phyloP scores from a whole-genome alignment of 2,888 invertebrate species.

The Phaedon cochleariae region DNA sequence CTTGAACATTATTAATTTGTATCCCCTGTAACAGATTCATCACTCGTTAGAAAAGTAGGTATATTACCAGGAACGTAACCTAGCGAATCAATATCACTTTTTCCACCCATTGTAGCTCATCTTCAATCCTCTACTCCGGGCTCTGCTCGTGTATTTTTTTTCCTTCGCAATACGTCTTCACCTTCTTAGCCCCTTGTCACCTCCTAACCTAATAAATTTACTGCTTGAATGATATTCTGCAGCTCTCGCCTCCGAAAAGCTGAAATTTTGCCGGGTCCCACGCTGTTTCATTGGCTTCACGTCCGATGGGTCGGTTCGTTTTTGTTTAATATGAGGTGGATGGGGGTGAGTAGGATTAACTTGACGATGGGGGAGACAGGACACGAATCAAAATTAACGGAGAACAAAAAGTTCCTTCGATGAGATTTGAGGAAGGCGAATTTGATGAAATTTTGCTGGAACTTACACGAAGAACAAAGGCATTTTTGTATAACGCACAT shows the following conservation, averaged over 20 bases:
- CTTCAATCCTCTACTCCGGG: conserved; percentile 44
- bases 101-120: conserved; percentile 36
- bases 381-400: neutral
- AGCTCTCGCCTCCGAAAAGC: conserved; percentile 20
- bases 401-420: neutral
- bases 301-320: conserved; percentile 4
- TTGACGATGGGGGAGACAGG: neutral
- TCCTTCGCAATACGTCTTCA: conserved; percentile 60
- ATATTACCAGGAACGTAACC: too few relatives aligned
- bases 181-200: conserved; percentile 60
- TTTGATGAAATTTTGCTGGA: too few relatives aligned
- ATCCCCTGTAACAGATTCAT: too few relatives aligned
- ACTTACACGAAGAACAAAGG: too few relatives aligned
- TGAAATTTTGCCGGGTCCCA: conserved; percentile 33
- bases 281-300: conserved; percentile 21
- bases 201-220: conserved; percentile 62
- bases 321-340: neutral
- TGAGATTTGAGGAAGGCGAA: too few relatives aligned
- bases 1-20: too few relatives aligned
- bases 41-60: too few relatives aligned
- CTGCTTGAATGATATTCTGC: conserved; percentile 54
- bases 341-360: neutral
- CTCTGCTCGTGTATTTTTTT: conserved; percentile 59
- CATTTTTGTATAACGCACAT: too few relatives aligned
- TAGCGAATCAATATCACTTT: conserved; percentile 36